Evolutionary conservation across 2,797 vertebrate genomes (phyloP).

Genomic region (Xenops minutus): DNA sequence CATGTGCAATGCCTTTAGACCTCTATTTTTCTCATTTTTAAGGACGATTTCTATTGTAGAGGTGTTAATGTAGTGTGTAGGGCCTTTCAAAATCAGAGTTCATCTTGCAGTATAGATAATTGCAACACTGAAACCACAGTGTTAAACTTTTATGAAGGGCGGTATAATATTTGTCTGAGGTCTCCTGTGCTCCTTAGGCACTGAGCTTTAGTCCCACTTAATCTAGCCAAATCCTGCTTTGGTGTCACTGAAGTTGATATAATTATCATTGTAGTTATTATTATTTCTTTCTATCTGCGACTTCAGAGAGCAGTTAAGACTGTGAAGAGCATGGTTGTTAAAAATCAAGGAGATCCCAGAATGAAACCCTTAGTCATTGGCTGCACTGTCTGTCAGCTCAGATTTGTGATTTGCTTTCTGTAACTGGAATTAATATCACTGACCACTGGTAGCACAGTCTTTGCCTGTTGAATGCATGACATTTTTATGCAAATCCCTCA

Average conservation of each 20-base stretch:
- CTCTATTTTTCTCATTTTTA: not conserved
- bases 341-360: not conserved
- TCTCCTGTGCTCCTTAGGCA: not conserved
- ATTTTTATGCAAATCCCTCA: not conserved
- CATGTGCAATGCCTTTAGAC: accelerated
- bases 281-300: not conserved
- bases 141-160: not conserved
- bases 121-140: not conserved
- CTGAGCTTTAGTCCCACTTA: not conserved
- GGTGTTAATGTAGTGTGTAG: not conserved
- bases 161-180: not conserved
- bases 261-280: not conserved
- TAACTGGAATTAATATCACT: not conserved
- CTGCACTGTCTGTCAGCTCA: not conserved
- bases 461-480: not conserved
- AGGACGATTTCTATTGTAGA: not conserved
- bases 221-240: not conserved
- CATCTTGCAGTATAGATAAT: not conserved
- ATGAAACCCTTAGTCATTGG: not conserved
- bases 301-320: not conserved
- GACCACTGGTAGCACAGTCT: not conserved
- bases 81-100: not conserved
- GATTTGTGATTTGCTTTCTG: not conserved
- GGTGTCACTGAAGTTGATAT: not conserved
- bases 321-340: not conserved